Evolutionary conservation across 2,113 vertebrate genomes (phyloP).

Genomic region (Lampris megalopsis): DNA sequence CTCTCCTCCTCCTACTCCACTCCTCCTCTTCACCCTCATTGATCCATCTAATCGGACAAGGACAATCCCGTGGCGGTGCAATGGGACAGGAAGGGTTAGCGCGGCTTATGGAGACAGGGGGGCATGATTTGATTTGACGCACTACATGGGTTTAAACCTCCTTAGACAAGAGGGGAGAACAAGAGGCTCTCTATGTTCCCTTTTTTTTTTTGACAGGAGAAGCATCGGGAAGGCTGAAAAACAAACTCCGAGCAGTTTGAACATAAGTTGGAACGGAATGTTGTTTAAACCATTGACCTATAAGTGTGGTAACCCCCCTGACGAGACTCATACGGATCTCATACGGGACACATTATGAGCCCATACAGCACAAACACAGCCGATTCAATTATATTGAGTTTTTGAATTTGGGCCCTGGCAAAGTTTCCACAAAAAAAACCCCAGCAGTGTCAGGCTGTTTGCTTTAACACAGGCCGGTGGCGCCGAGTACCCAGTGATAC

Average conservation of each 20-base stretch:
- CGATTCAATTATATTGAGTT: too few species aligned
- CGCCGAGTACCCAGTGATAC: too few species aligned
- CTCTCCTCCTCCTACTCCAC: conserved; percentile 23
- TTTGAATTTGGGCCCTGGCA: too few species aligned
- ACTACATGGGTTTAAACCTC: conserved; percentile 47
- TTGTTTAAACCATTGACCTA: neutral
- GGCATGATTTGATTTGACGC: conserved; percentile 63
- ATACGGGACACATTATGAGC: too few species aligned
- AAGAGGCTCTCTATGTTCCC: neutral
- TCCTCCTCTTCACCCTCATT: conserved; percentile 65
- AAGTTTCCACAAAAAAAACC: too few species aligned
- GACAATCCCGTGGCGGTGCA: conserved; percentile 76
- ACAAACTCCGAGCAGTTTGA: neutral
- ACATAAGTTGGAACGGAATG: neutral
- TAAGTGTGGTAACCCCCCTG: neutral
- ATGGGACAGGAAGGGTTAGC: neutral
- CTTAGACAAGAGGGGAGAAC: conserved; percentile 19
- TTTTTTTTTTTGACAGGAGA: conserved; percentile 5
- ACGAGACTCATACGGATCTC: too few species aligned
- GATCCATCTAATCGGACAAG: conserved; percentile 80
- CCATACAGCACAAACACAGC: too few species aligned
- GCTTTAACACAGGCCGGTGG: too few species aligned
- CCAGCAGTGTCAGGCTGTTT: too few species aligned
- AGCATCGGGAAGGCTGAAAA: neutral
- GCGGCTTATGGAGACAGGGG: conserved; percentile 28